A percentile compares a stretch with the other conserved stretches of the same genome.
Evolutionary conservation across 2,113 vertebrate genomes (phyloP).

Genomic region (Chloebia gouldiae): DNA sequence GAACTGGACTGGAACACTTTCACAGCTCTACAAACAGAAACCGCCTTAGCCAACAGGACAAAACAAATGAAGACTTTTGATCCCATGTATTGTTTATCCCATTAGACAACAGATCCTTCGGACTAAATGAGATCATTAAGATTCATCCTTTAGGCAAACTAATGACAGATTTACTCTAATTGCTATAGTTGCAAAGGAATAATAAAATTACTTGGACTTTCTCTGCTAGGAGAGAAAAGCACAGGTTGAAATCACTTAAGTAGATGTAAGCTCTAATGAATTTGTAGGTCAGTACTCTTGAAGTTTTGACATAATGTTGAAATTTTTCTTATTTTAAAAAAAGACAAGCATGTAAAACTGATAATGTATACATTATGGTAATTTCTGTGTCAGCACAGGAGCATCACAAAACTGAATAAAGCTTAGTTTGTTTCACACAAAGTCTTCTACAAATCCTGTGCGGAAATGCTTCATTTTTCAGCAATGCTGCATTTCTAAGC

Average conservation of each 20-base stretch:
- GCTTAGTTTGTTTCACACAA: background rate
- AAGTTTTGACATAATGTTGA: background rate
- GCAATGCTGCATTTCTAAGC: background rate
- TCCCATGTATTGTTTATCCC: background rate
- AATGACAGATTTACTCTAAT: background rate
- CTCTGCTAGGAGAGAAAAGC: background rate
- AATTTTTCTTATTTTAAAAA: background rate
- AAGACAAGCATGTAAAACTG: background rate
- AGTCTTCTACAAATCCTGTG: background rate
- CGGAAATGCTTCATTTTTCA: background rate
- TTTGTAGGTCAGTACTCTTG: background rate
- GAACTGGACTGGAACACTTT: background rate
- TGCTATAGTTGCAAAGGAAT: background rate
- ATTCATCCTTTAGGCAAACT: background rate
- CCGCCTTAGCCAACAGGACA: background rate
- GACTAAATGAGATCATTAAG: background rate
- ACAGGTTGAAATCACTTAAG: background rate
- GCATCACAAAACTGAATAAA: background rate
- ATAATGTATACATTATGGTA: background rate
- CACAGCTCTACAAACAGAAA: background rate
- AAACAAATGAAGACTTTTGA: background rate
- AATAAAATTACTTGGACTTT: background rate
- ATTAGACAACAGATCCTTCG: background rate
- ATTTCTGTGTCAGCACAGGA: background rate
- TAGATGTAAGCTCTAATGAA: background rate